Evolutionary conservation across 2,113 vertebrate species (phyloP).

Genomic region (Halichoerus grypus): DNA sequence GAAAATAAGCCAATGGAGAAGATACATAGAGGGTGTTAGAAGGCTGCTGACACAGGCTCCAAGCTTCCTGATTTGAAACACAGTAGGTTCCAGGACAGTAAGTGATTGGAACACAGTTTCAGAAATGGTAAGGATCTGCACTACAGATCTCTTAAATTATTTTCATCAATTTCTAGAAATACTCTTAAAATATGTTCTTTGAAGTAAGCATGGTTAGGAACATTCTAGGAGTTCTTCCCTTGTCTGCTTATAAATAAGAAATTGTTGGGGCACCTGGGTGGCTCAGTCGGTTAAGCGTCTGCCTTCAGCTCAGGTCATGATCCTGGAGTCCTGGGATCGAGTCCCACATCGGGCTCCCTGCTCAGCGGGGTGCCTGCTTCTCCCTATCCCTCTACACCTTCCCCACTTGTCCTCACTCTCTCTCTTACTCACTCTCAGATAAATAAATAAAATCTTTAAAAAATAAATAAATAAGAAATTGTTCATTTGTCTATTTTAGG

Average conservation of each 20-base stretch:
- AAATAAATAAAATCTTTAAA: not conserved
- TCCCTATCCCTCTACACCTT: no score
- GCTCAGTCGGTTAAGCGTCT: no score
- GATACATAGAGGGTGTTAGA: not conserved
- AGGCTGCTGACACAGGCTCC: not conserved
- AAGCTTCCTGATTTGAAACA: not conserved
- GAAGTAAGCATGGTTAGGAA: not conserved
- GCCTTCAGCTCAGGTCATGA: no score
- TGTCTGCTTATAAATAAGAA: not conserved
- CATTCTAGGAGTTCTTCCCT: not conserved
- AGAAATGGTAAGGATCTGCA: not conserved
- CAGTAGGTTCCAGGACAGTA: not conserved
- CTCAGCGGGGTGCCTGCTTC: no score
- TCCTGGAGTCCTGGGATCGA: no score
- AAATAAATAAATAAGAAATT: not conserved
- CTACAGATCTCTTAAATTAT: not conserved
- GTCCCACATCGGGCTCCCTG: no score
- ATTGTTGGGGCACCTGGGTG: not conserved
- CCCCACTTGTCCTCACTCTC: no score
- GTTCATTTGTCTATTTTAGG: not conserved
- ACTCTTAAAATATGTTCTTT: not conserved
- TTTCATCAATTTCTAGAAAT: not conserved
- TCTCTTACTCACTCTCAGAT: no score
- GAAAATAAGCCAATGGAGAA: not conserved
- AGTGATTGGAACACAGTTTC: not conserved